Base-by-base conservation (phyloP, 2,888 invertebrate species). In the Pediacus dermestoides region DNA sequence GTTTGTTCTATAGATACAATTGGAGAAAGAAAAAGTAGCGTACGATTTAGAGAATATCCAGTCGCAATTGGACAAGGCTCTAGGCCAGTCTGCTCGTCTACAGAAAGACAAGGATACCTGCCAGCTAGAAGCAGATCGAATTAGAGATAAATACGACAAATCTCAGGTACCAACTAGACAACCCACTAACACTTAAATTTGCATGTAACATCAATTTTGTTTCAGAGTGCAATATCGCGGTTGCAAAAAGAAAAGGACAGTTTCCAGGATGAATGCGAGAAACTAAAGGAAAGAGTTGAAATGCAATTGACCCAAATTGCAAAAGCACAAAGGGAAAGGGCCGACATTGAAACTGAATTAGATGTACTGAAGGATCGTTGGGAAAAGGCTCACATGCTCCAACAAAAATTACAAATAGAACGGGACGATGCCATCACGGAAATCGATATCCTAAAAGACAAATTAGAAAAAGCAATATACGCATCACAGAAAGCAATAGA, bases 31-130 rank as follows among this genome's bases (percentile, higher is more conserved):
- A 72, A 92, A 92, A 67, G 81, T 85, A 57, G 82, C 82, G 48
- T 92, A 89, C 70, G 93, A 93, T 71, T 89, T 88, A 68, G 92
- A 92, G 61, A 89, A 87, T 57, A 73, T 90, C 46, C 91, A 92
- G 66, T 85, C 89, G 30, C 92, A 93, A 68, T 75, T 93, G 66
- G 92, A 92, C 73, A 92, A 92, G 71, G 84, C 89, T 21, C 75
- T 91, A 47, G 90, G 88, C 10, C 89, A 90, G 67, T 81, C 88
- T 30, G 85, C 85, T 34, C 77, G 92, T 37, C 79, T 91, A 61
- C 91, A 91, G 70, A 92, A 92, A 68, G 93, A 94, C 67, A 77
- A 89, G 34, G 93, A 93, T 67, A 80, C 85, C 2, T 81, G 87
- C 14, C 86, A 88, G 59, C 66, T 88, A 47, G 93, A 93, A 56